These are phyloP conservation scores for Mesoligia furuncula DNA, from an alignment of 2,888 invertebrate species.

Conservation along the genomic window DNA sequence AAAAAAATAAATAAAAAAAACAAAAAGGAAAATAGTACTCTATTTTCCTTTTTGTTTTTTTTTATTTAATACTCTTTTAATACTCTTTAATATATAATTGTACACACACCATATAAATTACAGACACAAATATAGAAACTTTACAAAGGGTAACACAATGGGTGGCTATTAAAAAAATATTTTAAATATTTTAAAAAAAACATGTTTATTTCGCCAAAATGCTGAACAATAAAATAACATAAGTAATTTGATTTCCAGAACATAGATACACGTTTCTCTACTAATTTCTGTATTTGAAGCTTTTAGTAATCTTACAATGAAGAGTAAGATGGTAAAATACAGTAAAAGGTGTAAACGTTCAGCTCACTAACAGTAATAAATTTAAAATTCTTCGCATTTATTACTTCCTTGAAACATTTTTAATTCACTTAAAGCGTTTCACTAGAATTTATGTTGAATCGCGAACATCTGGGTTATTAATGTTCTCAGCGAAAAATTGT, in stretches of 20 bases:
- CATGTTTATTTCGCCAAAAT: neutral
- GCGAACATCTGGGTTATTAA: constrained; percentile 59
- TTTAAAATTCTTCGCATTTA: constrained; percentile 53
- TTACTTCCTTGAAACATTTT: constrained; percentile 54
- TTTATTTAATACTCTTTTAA: too few relatives aligned
- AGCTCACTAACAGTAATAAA: constrained; percentile 40
- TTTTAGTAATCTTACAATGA: neutral
- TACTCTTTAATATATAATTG: too few relatives aligned
- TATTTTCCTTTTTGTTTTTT: too few relatives aligned
- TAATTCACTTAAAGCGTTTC: constrained; percentile 48
- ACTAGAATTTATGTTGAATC: constrained; percentile 51
- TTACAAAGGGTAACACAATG: too few relatives aligned
- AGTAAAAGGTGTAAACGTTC: constrained; percentile 34
- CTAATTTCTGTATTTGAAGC: neutral
- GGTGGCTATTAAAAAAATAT: too few relatives aligned
- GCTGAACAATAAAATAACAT: neutral
- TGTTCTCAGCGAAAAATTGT: constrained; percentile 34
- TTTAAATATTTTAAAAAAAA: too few relatives aligned
- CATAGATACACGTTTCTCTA: neutral
- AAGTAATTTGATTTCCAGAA: neutral
- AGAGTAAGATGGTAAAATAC: neutral
- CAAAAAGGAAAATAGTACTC: too few relatives aligned
- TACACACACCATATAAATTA: too few relatives aligned
- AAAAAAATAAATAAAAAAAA: too few relatives aligned
- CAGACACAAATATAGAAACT: too few relatives aligned